Conservation (phyloP, 2,888 invertebrate species). For the Chaetoderma sp. region DNA sequence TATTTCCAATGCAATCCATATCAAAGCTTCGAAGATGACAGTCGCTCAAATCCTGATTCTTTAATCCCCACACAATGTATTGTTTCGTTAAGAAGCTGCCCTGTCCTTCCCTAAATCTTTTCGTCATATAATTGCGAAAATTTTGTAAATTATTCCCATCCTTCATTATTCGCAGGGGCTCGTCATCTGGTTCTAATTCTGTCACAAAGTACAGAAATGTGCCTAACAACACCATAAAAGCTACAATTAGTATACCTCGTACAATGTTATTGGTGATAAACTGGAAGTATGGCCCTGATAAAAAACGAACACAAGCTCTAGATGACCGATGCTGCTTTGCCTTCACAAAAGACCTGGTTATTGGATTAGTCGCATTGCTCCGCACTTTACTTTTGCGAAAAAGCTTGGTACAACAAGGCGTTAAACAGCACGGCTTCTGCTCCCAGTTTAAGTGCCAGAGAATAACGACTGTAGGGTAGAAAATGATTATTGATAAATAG, state of each 20-base stretch:
- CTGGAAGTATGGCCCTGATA: neutral
- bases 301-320: conserved; percentile 1
- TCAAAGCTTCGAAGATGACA: conserved; percentile 37
- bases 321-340: neutral
- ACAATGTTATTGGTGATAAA: conserved; percentile 1
- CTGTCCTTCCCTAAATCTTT: conserved; percentile 10
- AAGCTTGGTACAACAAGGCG: neutral
- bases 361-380: no score
- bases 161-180: neutral
- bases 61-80: conserved; percentile 37
- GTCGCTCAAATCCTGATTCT: conserved; percentile 29
- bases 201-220: neutral
- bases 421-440: neutral
- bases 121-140: conserved; percentile 10
- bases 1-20: conserved; percentile 32
- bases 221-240: neutral
- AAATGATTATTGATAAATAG: conserved; percentile 35
- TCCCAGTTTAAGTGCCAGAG: conserved; percentile 6
- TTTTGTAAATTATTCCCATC: neutral
- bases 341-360: no score
- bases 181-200: neutral
- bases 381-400: neutral
- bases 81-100: conserved; percentile 9
- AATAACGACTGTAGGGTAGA: conserved; percentile 2
- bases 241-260: neutral